Percentiles rank a stretch among this genome's conserved stretches.
phyloP scores from a whole-genome alignment of 2,113 vertebrate species.

The Heteronetta atricapilla region DNA sequence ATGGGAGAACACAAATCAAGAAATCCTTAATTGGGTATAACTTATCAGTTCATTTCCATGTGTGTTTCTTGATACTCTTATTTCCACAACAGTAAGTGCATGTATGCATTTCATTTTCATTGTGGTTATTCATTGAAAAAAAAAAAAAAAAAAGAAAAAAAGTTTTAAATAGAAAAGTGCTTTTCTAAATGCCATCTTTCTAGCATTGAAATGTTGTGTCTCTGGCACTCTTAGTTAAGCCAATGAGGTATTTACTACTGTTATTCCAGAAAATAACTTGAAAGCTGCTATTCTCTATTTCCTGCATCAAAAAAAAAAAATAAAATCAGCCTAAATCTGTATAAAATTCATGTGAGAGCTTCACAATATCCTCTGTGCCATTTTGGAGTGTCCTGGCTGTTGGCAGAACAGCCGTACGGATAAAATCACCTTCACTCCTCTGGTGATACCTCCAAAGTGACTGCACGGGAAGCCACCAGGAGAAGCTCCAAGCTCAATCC shows the following conservation, averaged over 20 bases:
- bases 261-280: background rate
- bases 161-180: background rate
- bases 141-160: background rate
- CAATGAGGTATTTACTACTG: background rate
- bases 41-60: slow-evolving; percentile 1
- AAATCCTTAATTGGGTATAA: slow-evolving; percentile 13
- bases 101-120: background rate
- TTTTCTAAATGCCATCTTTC: background rate
- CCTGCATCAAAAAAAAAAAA: background rate
- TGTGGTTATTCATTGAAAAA: background rate
- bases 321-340: too few species aligned
- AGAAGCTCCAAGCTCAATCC: background rate
- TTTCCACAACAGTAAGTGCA: background rate
- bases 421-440: background rate
- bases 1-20: background rate
- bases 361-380: background rate
- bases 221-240: background rate
- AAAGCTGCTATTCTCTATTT: background rate
- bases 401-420: background rate
- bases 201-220: background rate
- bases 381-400: background rate
- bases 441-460: background rate
- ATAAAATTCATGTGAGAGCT: background rate
- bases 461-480: background rate
- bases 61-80: background rate